Percentiles rank a stretch among this genome's conserved stretches.
Conservation (phyloP, 2,113 vertebrate species). For the Grus americana region DNA sequence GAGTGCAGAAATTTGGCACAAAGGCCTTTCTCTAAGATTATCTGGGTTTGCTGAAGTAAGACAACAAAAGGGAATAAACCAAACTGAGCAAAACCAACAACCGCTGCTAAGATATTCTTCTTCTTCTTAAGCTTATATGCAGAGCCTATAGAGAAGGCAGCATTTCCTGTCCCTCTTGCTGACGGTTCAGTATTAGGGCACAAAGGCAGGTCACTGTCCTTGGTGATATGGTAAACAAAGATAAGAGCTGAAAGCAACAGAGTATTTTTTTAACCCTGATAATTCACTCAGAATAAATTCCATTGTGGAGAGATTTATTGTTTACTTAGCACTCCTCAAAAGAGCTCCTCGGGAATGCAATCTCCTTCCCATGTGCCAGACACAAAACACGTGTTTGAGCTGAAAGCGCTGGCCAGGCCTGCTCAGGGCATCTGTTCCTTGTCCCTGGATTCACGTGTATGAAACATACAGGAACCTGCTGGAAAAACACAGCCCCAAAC, state of each 20-base stretch:
- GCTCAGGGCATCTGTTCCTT: background rate
- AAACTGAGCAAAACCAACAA: background rate
- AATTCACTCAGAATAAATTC: slow-evolving; percentile 67
- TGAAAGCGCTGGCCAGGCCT: background rate
- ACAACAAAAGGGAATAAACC: slow-evolving; percentile 27
- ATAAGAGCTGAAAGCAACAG: slow-evolving; percentile 70
- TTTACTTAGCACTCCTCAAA: slow-evolving; percentile 44
- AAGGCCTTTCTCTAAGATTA: slow-evolving; percentile 32
- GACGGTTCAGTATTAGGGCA: slow-evolving; percentile 32
- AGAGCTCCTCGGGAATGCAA: slow-evolving; percentile 11
- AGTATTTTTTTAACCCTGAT: slow-evolving; percentile 70
- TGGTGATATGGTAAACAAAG: slow-evolving; percentile 70
- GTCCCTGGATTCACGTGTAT: background rate
- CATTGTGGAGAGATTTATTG: slow-evolving; percentile 27
- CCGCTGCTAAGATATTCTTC: background rate
- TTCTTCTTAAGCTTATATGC: slow-evolving; percentile 9
- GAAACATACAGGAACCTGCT: background rate
- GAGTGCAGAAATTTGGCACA: slow-evolving; percentile 8
- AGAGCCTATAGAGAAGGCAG: slow-evolving; percentile 15
- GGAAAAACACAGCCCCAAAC: background rate
- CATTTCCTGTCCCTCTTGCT: slow-evolving; percentile 20
- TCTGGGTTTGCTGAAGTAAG: slow-evolving; percentile 26
- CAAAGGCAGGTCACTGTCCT: slow-evolving; percentile 62
- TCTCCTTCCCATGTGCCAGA: background rate
- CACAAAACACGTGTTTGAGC: background rate